Percentiles rank a stretch among this genome's conserved stretches.
Evolutionary conservation across 35 echinoderm and acorn worm species (phyloP).

Genomic region (Patiria miniata): DNA sequence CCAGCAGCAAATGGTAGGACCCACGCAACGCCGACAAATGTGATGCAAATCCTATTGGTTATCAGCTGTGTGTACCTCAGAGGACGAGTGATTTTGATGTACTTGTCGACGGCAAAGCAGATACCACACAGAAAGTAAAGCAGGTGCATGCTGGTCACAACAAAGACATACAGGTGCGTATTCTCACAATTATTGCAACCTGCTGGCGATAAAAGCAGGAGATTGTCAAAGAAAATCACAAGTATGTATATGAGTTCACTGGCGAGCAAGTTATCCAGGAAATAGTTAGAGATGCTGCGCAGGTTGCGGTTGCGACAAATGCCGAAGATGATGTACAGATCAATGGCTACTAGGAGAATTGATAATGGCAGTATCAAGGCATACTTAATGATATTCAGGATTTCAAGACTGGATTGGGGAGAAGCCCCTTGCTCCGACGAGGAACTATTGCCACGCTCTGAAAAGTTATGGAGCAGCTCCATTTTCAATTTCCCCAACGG

Average conservation of each 20-base stretch:
- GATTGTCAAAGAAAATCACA: too few relatives aligned
- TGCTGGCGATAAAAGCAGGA: too few relatives aligned
- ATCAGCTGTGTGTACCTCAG: background rate
- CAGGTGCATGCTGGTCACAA: background rate
- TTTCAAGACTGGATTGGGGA: too few relatives aligned
- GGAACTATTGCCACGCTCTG: too few relatives aligned
- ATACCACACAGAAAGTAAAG: background rate
- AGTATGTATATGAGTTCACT: background rate
- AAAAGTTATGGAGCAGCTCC: too few relatives aligned
- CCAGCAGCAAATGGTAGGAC: background rate
- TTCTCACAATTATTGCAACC: too few relatives aligned
- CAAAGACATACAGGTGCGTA: too few relatives aligned
- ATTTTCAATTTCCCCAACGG: too few relatives aligned
- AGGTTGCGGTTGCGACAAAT: background rate
- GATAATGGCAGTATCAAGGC: too few relatives aligned
- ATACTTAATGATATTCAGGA: too few relatives aligned
- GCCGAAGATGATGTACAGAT: background rate
- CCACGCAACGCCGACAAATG: background rate
- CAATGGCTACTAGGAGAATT: background rate
- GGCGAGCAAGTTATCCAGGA: background rate
- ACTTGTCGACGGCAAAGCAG: background rate
- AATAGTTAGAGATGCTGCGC: background rate
- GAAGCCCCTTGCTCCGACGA: too few relatives aligned
- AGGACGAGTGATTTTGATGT: conserved; percentile 1
- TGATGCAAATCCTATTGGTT: background rate